phyloP scores from a whole-genome alignment of 2,113 vertebrate genomes.

The Sarotherodon lohbergeri region DNA sequence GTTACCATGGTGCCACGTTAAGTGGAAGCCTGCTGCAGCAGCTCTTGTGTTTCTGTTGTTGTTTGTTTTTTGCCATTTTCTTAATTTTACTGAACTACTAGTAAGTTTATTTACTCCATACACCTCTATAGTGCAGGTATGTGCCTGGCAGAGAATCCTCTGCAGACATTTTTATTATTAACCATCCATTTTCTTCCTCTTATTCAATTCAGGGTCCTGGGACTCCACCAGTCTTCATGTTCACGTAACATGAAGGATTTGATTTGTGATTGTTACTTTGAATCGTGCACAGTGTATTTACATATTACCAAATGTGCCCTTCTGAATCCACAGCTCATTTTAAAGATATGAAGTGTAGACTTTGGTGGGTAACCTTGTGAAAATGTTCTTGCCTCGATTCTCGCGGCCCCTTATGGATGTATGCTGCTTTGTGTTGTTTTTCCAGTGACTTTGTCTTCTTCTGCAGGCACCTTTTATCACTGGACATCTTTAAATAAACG shows the following conservation, averaged over 20 bases:
- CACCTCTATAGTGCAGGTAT: background rate
- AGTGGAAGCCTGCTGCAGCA: background rate
- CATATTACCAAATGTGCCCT: background rate
- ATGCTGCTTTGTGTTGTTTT: background rate
- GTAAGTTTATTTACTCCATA: background rate
- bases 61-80: background rate
- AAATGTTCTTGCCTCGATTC: background rate
- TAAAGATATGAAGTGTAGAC: background rate
- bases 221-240: background rate
- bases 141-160: background rate
- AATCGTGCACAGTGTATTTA: background rate
- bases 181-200: background rate
- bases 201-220: background rate
- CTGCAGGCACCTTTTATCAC: background rate
- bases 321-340: background rate
- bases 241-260: background rate
- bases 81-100: background rate
- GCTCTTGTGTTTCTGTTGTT: background rate
- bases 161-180: background rate
- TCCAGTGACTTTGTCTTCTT: background rate
- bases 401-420: background rate
- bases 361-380: background rate
- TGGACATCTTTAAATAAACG: background rate
- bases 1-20: background rate
- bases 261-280: background rate